These are phyloP conservation scores for Volucella inflata DNA, from an alignment of 2,888 invertebrate genomes.

Conservation along the genomic window DNA sequence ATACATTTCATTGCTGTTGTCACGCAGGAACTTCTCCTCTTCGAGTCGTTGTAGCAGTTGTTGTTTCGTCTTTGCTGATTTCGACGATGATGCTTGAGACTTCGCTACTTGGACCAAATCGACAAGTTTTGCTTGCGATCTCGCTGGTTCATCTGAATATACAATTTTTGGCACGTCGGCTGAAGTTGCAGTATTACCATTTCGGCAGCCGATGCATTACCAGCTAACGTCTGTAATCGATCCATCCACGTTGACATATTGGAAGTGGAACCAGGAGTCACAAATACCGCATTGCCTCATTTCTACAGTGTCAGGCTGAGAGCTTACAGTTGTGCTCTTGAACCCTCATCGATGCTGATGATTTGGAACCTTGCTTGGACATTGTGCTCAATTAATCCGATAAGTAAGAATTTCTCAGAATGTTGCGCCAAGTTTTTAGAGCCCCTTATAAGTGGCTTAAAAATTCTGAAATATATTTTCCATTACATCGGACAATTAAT, in stretches of 20 bases:
- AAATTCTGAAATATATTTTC: too few relatives aligned
- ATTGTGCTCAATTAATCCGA: too few relatives aligned
- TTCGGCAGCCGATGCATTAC: neutral
- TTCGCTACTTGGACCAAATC: neutral
- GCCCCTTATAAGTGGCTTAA: too few relatives aligned
- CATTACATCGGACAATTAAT: too few relatives aligned
- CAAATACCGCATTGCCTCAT: neutral
- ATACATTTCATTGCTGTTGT: conserved; percentile 4
- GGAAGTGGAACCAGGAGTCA: conserved; percentile 3
- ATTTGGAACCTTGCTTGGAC: too few relatives aligned
- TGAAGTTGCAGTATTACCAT: neutral
- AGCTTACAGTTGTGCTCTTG: neutral
- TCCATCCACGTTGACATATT: neutral
- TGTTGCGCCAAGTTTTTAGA: too few relatives aligned
- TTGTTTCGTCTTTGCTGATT: neutral
- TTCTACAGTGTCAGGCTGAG: neutral
- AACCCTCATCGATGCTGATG: too few relatives aligned
- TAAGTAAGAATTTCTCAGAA: too few relatives aligned
- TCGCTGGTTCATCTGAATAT: too few relatives aligned
- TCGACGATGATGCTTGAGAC: neutral
- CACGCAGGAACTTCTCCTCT: conserved; percentile 11
- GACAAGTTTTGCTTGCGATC: too few relatives aligned
- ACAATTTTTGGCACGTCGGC: neutral
- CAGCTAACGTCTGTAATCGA: neutral
- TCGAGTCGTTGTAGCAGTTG: neutral